Conservation (phyloP, 2,113 vertebrate species). For the Odocoileus hemionus region DNA sequence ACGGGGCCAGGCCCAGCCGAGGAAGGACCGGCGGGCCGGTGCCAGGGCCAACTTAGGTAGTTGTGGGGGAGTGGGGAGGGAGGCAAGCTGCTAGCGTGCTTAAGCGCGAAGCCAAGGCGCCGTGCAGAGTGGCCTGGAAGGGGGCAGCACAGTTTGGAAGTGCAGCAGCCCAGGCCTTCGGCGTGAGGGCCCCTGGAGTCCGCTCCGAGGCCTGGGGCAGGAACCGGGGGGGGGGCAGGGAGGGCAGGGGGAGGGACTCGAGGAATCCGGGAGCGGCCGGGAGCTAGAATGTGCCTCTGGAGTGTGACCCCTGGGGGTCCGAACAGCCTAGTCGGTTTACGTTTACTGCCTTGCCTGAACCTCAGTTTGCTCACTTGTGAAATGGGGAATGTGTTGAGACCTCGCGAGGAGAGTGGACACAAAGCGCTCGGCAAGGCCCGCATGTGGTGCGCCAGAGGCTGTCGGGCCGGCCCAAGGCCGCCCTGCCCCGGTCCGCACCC, state of each 20-base stretch:
- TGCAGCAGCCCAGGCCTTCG: no score
- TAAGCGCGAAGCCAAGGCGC: not conserved
- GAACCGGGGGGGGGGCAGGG: not conserved
- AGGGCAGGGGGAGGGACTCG: not conserved
- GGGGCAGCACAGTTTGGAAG: not conserved
- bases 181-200: no score
- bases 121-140: not conserved
- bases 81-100: not conserved
- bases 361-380: not conserved
- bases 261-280: fast-evolving
- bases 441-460: not conserved
- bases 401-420: not conserved
- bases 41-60: not conserved
- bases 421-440: not conserved
- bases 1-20: not conserved
- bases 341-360: not conserved
- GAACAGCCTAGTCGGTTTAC: not conserved
- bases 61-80: not conserved
- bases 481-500: not conserved
- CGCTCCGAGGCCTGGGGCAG: not conserved
- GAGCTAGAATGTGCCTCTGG: not conserved
- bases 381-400: not conserved
- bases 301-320: not conserved
- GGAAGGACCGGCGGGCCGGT: not conserved
- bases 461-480: not conserved